Evolutionary conservation across 2,888 invertebrate species (phyloP).

Genomic region (Pherbina coryleti): DNA sequence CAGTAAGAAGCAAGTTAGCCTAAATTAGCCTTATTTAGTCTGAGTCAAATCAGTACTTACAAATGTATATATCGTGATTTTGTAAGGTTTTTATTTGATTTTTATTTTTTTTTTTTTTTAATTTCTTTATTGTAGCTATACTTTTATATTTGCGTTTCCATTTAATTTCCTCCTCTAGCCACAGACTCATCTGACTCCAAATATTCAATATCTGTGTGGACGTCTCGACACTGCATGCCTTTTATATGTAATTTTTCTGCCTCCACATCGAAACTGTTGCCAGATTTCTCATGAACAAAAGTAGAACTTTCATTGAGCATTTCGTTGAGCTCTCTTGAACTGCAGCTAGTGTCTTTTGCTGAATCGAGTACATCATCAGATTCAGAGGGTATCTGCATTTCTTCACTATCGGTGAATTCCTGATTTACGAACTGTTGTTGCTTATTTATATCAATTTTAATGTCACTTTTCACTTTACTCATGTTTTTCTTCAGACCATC

Average conservation of each 20-base stretch:
- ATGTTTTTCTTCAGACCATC: constrained; percentile 44
- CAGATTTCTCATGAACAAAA: constrained; percentile 69
- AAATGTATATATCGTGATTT: background rate
- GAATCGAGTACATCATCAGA: constrained; percentile 60
- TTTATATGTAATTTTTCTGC: constrained; percentile 72
- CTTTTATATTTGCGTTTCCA: background rate
- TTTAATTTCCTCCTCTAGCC: constrained; percentile 60
- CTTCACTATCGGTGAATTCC: constrained; percentile 70
- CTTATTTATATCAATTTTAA: constrained; percentile 1
- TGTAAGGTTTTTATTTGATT: background rate
- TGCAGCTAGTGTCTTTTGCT: constrained; percentile 45
- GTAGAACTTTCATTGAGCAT: constrained; percentile 70
- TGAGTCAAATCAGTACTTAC: background rate
- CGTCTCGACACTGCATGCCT: constrained; percentile 69
- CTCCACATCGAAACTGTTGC: constrained; percentile 69
- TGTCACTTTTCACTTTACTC: constrained; percentile 43
- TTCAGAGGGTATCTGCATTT: constrained; percentile 70
- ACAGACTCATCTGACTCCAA: constrained; percentile 67
- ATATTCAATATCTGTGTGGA: constrained; percentile 73
- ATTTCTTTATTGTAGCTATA: background rate
- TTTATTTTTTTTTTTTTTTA: background rate
- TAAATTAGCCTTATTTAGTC: background rate
- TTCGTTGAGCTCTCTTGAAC: constrained; percentile 64
- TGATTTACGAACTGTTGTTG: constrained; percentile 44
- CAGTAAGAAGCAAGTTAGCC: background rate